Conservation (phyloP, 2,888 invertebrate species). For the Catocala fraxini region DNA sequence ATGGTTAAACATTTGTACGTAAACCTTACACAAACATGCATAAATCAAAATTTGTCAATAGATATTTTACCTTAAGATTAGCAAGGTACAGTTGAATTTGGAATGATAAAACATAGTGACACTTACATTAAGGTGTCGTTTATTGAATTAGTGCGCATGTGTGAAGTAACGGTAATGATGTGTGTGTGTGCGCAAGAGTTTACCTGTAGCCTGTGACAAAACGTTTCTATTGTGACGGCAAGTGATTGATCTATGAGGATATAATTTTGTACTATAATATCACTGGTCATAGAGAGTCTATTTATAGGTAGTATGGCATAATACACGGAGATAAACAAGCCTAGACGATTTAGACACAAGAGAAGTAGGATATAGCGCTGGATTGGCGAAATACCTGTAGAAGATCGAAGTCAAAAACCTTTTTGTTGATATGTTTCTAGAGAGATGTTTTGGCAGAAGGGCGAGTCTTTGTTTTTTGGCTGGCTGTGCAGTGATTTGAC, state of each 20-base stretch:
- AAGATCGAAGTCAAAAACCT: too few species aligned
- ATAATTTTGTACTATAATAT: neutral
- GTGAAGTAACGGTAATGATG: slow-evolving; percentile 57
- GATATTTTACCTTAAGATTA: slow-evolving; percentile 31
- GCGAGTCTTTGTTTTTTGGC: too few species aligned
- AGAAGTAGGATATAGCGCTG: too few species aligned
- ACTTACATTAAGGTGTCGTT: slow-evolving; percentile 46
- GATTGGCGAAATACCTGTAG: too few species aligned
- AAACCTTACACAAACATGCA: slow-evolving; percentile 39
- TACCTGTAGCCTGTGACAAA: slow-evolving; percentile 43
- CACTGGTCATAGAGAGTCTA: slow-evolving; percentile 24
- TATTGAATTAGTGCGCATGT: slow-evolving; percentile 58
- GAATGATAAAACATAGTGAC: slow-evolving; percentile 24
- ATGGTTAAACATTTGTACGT: slow-evolving; percentile 28
- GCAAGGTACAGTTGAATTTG: slow-evolving; percentile 35
- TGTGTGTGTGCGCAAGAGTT: slow-evolving; percentile 49
- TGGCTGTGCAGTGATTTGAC: too few species aligned
- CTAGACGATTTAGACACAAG: too few species aligned
- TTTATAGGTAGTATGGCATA: neutral
- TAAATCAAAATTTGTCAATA: slow-evolving; percentile 18
- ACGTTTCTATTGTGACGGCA: slow-evolving; percentile 46
- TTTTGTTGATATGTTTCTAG: too few species aligned
- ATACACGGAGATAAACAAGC: neutral
- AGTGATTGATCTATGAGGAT: slow-evolving; percentile 49
- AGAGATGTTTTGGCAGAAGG: too few species aligned